These are phyloP conservation scores for Camponotus vicinus DNA, from an alignment of 1,140 invertebrate species.

Conservation along the genomic window DNA sequence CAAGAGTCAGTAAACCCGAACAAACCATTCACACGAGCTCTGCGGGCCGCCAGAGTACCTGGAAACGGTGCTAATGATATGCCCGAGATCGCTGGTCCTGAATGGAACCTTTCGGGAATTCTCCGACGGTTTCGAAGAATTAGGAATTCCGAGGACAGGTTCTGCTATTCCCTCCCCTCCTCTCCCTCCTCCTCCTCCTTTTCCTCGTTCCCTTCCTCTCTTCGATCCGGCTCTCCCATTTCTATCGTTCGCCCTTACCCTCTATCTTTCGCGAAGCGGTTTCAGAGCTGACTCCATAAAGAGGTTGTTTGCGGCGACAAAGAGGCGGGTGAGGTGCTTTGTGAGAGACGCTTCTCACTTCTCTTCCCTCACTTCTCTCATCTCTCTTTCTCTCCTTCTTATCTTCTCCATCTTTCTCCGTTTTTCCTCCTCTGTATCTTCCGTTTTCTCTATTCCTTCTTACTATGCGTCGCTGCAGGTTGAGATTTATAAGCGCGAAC, in stretches of 20 bases:
- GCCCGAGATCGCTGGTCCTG: constrained; percentile 80
- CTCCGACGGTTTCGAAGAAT: constrained; percentile 86
- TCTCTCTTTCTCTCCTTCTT: constrained; percentile 31
- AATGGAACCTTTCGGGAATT: constrained; percentile 86
- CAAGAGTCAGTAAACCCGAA: constrained; percentile 68
- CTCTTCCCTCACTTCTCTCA: background rate
- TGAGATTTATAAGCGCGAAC: constrained; percentile 84
- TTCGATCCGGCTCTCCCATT: constrained; percentile 4
- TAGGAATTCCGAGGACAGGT: constrained; percentile 85
- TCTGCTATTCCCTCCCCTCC: background rate
- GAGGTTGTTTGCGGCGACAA: constrained; percentile 70
- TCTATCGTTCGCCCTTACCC: constrained; percentile 48
- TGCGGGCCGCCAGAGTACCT: constrained; percentile 78
- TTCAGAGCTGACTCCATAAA: constrained; percentile 72
- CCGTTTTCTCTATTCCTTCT: constrained; percentile 64
- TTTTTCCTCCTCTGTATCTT: constrained; percentile 24
- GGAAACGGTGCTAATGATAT: constrained; percentile 86
- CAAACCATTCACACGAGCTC: constrained; percentile 81
- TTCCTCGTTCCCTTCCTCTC: background rate
- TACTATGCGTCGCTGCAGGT: constrained; percentile 62
- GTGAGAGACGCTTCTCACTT: constrained; percentile 68
- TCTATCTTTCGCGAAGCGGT: constrained; percentile 59
- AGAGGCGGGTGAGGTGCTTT: constrained; percentile 71
- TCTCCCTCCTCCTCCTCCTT: background rate
- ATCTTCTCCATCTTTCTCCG: constrained; percentile 45